phyloP scores from a whole-genome alignment of 2,888 invertebrate genomes.

The Platerodrilus igneus region DNA sequence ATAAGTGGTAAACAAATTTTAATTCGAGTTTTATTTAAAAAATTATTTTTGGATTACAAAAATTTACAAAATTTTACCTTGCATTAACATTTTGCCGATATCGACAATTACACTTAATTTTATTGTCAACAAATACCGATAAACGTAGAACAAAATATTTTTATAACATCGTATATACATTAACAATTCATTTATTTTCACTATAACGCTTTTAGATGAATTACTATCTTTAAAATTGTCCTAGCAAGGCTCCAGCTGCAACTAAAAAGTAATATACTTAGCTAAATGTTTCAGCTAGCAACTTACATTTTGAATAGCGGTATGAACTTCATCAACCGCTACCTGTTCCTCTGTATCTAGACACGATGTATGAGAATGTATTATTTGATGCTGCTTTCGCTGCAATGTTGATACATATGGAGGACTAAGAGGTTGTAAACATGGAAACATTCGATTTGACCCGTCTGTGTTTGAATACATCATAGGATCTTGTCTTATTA shows the following conservation, averaged over 20 bases:
- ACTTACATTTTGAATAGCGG: neutral
- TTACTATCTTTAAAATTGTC: neutral
- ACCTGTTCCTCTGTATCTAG: conserved; percentile 39
- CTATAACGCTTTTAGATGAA: too few relatives aligned
- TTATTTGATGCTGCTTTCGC: conserved; percentile 43
- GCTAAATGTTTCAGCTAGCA: too few relatives aligned
- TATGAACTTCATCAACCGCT: conserved; percentile 31
- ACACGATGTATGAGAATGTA: conserved; percentile 42
- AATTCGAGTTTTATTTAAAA: too few relatives aligned
- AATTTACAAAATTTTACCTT: conserved; percentile 20
- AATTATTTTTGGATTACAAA: conserved; percentile 20
- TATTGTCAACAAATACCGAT: conserved; percentile 22
- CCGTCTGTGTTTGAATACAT: conserved; percentile 54
- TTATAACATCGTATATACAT: conserved; percentile 1
- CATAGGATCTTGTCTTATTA: conserved; percentile 49
- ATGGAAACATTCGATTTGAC: conserved; percentile 37
- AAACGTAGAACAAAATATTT: conserved; percentile 11
- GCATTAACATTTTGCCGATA: conserved; percentile 13
- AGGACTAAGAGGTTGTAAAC: conserved; percentile 42
- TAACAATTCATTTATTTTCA: conserved; percentile 4
- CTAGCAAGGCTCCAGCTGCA: conserved; percentile 15
- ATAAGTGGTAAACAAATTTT: too few relatives aligned
- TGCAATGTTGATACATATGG: conserved; percentile 47
- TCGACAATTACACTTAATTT: conserved; percentile 19
- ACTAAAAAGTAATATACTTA: too few relatives aligned